A percentile compares a stretch with the other conserved stretches of the same genome.
phyloP scores from a whole-genome alignment of 2,888 invertebrate genomes.

The Galeopsomyia nigrocyanea region DNA sequence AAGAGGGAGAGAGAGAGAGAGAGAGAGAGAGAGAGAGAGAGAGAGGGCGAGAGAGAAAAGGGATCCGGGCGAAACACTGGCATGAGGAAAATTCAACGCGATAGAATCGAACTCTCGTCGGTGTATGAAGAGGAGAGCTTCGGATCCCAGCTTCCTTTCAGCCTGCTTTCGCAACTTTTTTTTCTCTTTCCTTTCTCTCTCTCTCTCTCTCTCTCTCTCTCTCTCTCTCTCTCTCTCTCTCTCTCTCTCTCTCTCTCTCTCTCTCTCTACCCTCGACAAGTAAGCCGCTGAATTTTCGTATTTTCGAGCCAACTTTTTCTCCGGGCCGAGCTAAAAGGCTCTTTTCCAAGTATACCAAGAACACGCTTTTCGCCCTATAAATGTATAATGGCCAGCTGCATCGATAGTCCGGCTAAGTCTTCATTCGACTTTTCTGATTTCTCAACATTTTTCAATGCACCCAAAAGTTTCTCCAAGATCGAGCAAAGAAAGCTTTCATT shows the following conservation, averaged over 20 bases:
- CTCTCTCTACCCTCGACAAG: conserved; percentile 27
- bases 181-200: not conserved
- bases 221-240: not conserved
- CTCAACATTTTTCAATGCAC: no score
- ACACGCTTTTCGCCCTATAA: conserved; percentile 7
- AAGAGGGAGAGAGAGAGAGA: conserved; percentile 47
- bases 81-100: conserved; percentile 36
- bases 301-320: conserved; percentile 35
- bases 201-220: conserved; percentile 5
- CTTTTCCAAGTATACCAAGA: conserved; percentile 25
- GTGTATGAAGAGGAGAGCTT: conserved; percentile 24
- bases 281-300: conserved; percentile 41
- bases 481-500: no score
- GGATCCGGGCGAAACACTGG: conserved; percentile 35
- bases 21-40: conserved; percentile 25
- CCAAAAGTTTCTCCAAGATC: no score
- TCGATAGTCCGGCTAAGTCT: no score
- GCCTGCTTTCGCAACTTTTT: conserved; percentile 1
- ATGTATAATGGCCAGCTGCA: conserved; percentile 16
- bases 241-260: not conserved
- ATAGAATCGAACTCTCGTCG: conserved; percentile 44
- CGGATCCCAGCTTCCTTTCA: conserved; percentile 7
- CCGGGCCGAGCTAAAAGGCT: conserved; percentile 10
- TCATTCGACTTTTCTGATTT: no score
- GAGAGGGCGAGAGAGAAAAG: conserved; percentile 8